Evolutionary conservation across 1,140 invertebrate species (phyloP).

Genomic region (Danaus plexippus): DNA sequence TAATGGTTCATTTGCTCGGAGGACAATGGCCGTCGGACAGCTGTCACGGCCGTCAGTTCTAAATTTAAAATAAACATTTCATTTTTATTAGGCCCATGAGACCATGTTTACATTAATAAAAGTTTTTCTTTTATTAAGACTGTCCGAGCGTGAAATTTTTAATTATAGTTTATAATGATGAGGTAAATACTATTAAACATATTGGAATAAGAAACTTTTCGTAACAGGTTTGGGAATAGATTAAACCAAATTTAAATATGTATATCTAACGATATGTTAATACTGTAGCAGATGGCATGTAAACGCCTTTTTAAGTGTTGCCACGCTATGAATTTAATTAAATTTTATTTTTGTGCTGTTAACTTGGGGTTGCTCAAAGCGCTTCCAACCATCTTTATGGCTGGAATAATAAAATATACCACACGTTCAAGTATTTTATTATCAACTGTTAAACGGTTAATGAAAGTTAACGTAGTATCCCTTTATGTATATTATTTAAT

Average conservation of each 20-base stretch:
- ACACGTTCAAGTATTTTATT: too few species aligned
- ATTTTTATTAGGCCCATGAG: constrained; percentile 51
- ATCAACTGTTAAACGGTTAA: too few species aligned
- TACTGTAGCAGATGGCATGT: constrained; percentile 35
- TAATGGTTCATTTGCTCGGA: constrained; percentile 57
- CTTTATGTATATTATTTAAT: too few species aligned
- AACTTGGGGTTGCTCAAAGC: constrained; percentile 21
- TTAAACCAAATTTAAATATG: too few species aligned
- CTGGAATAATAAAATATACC: too few species aligned
- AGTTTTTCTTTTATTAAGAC: constrained; percentile 8
- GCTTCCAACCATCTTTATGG: constrained; percentile 3
- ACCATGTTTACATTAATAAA: constrained; percentile 7
- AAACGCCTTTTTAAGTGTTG: constrained; percentile 22
- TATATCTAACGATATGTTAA: constrained; percentile 19
- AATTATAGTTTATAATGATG: constrained; percentile 7
- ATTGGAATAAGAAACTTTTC: not conserved
- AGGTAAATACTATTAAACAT: not conserved
- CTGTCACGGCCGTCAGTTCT: constrained; percentile 60
- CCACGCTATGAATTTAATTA: constrained; percentile 37
- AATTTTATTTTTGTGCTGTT: constrained; percentile 30
- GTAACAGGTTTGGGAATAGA: not conserved
- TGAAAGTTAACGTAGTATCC: too few species aligned
- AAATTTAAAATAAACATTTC: constrained; percentile 66
- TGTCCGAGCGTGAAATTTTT: constrained; percentile 6
- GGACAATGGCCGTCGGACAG: constrained; percentile 54